These are phyloP conservation scores for Styela plicata DNA, from an alignment of 23 tunicate genomes.

Conservation along the genomic window DNA sequence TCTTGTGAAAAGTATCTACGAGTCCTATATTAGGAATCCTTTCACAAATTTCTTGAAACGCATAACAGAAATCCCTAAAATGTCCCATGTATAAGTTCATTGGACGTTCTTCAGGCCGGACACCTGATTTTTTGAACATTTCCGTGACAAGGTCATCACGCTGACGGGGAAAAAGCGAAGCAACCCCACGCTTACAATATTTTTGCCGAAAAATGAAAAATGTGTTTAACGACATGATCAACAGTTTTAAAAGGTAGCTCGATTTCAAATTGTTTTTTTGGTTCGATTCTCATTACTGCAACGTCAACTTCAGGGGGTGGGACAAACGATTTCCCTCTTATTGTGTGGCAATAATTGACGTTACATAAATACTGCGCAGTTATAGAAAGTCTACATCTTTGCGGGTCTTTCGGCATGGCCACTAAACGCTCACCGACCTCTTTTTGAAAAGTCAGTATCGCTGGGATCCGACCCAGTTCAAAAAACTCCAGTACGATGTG, in stretches of 20 bases:
- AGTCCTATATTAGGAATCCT: constrained; percentile 53
- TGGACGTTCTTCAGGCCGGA: constrained; percentile 27
- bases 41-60: constrained; percentile 75
- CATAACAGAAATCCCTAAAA: constrained; percentile 74
- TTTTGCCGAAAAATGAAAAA: constrained; percentile 38
- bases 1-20: constrained; percentile 69
- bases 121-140: constrained; percentile 64
- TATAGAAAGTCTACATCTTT: constrained; percentile 77
- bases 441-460: constrained; percentile 72
- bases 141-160: constrained; percentile 49
- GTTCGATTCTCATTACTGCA: constrained; percentile 62
- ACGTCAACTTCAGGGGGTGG: constrained; percentile 84
- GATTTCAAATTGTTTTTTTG: constrained; percentile 47
- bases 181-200: constrained; percentile 40
- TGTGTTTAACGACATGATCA: constrained; percentile 76
- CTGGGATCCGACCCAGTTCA: constrained; percentile 74
- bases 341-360: constrained; percentile 40
- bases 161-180: constrained; percentile 67
- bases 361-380: constrained; percentile 74
- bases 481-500: constrained; percentile 48
- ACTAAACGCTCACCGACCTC: constrained; percentile 80
- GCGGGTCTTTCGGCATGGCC: constrained; percentile 52
- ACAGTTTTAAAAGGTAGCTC: constrained; percentile 59
- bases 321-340: constrained; percentile 62
- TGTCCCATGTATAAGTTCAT: constrained; percentile 36